Conservation (phyloP, 1,140 invertebrate genomes). For the Pantala flavescens region DNA sequence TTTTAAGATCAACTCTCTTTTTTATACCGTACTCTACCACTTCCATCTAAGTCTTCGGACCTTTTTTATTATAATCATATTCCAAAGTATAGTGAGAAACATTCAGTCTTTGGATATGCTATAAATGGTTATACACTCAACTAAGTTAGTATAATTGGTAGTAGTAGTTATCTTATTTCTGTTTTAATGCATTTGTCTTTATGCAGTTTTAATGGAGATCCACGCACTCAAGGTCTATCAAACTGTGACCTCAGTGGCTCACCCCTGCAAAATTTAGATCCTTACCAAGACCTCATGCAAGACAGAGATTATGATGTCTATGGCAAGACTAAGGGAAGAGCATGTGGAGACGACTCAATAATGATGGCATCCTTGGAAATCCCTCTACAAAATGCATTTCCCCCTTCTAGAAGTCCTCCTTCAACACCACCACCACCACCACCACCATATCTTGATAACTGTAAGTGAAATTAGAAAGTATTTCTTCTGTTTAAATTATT, state of each 20-base stretch:
- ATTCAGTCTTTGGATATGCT: too few species aligned
- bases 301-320: constrained; percentile 71
- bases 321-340: constrained; percentile 36
- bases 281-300: constrained; percentile 59
- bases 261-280: constrained; percentile 51
- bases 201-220: constrained; percentile 18
- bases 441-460: constrained; percentile 10
- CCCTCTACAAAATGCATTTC: too few species aligned
- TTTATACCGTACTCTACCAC: too few species aligned
- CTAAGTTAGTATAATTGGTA: too few species aligned
- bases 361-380: neutral
- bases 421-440: neutral
- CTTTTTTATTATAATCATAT: too few species aligned
- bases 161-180: too few species aligned
- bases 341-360: neutral
- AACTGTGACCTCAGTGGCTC: constrained; percentile 65
- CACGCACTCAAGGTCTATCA: constrained; percentile 36
- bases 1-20: too few species aligned
- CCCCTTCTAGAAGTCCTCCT: neutral
- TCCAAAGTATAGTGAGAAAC: too few species aligned
- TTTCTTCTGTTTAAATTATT: neutral
- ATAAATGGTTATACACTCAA: too few species aligned
- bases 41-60: too few species aligned
- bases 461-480: neutral
- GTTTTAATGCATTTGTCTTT: too few species aligned